Evolutionary conservation across 2,888 invertebrate species (phyloP).

Genomic region (Serrognathus titanus): DNA sequence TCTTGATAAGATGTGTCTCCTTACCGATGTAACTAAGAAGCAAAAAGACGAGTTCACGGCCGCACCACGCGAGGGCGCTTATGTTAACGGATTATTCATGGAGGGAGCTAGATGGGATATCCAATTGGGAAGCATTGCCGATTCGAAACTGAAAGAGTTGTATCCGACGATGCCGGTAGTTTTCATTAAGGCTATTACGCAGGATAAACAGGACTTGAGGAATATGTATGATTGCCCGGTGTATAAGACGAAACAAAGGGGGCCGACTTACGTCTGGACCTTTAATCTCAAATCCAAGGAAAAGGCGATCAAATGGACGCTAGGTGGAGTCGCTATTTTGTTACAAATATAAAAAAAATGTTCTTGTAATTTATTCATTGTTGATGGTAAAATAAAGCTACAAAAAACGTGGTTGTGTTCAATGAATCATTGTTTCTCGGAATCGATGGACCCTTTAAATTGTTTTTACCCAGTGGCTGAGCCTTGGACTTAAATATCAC

Average conservation of each 20-base stretch:
- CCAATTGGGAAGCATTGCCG: constrained; percentile 70
- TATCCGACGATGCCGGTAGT: constrained; percentile 89
- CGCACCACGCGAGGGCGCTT: constrained; percentile 88
- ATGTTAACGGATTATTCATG: constrained; percentile 85
- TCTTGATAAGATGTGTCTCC: constrained; percentile 90
- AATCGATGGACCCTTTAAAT: too few species aligned
- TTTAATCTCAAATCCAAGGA: constrained; percentile 89
- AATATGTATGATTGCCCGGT: constrained; percentile 92
- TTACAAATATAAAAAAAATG: constrained; percentile 66
- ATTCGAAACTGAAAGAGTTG: constrained; percentile 84
- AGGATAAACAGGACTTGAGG: constrained; percentile 84
- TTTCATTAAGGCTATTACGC: constrained; percentile 79
- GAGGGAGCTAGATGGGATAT: constrained; percentile 95
- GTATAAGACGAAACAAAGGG: constrained; percentile 85
- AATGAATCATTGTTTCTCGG: too few species aligned
- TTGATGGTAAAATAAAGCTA: too few species aligned
- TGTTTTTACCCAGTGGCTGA: too few species aligned
- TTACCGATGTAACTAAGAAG: constrained; percentile 93
- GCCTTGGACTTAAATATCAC: too few species aligned
- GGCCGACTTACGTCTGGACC: constrained; percentile 93
- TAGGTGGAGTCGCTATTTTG: constrained; percentile 89
- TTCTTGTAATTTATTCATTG: background rate
- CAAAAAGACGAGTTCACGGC: constrained; percentile 77
- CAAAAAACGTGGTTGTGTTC: too few species aligned
- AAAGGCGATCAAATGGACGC: constrained; percentile 85